Percentiles rank a stretch among this genome's conserved stretches.
Conservation (phyloP, 2,797 vertebrate genomes). For the Protosalanx chinensis region DNA sequence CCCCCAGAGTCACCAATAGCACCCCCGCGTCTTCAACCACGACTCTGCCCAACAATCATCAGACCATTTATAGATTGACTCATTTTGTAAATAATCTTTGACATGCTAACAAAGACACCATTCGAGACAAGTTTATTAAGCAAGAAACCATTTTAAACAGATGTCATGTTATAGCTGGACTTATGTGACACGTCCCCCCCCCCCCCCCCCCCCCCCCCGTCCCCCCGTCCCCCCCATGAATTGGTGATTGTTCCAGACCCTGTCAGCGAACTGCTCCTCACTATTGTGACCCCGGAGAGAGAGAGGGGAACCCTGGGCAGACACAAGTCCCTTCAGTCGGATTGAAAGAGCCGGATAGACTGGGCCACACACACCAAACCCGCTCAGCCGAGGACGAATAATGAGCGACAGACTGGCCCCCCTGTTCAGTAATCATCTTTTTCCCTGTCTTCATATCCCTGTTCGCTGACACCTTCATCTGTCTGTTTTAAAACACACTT, state of each 20-base stretch:
- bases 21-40: conserved; percentile 63
- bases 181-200: conserved; percentile 65
- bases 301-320: conserved; percentile 55
- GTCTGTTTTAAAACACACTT: conserved; percentile 1
- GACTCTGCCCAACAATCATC: conserved; percentile 60
- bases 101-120: conserved; percentile 68
- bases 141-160: conserved; percentile 72
- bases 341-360: conserved; percentile 57
- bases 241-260: conserved; percentile 74
- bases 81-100: conserved; percentile 74
- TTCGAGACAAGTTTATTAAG: conserved; percentile 72
- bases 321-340: conserved; percentile 56
- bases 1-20: conserved; percentile 36
- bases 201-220: conserved; percentile 43
- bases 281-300: conserved; percentile 67
- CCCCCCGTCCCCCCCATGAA: conserved; percentile 69
- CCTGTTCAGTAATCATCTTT: conserved; percentile 30
- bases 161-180: conserved; percentile 65
- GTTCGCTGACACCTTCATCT: neutral
- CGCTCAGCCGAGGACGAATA: conserved; percentile 34
- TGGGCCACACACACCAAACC: conserved; percentile 36
- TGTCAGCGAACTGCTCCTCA: conserved; percentile 61
- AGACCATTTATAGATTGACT: conserved; percentile 65
- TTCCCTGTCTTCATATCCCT: conserved; percentile 23
- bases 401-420: conserved; percentile 38